Evolutionary conservation across 2,113 vertebrate genomes (phyloP).

Genomic region (Myanophis thanlyinensis): DNA sequence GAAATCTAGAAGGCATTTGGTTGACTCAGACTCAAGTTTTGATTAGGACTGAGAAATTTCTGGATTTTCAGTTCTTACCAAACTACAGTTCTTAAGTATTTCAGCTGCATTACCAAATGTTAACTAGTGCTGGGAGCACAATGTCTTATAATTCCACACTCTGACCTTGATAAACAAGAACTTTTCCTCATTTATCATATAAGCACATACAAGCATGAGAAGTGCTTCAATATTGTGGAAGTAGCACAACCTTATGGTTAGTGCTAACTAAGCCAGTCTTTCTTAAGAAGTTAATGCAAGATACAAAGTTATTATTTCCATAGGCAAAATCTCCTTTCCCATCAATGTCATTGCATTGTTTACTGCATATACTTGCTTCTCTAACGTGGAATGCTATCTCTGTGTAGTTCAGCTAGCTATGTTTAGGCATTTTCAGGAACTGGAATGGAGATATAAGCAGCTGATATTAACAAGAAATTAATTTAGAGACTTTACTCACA

Average conservation of each 20-base stretch:
- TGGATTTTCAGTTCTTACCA: background rate
- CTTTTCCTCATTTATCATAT: background rate
- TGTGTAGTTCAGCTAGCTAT: background rate
- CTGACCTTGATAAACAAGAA: slow-evolving; percentile 5
- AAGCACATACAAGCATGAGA: background rate
- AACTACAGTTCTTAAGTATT: background rate
- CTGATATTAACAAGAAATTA: background rate
- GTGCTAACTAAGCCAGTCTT: background rate
- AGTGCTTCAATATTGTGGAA: background rate
- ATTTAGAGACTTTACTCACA: background rate
- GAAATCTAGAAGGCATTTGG: background rate
- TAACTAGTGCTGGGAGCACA: background rate
- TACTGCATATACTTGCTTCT: background rate
- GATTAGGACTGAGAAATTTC: background rate
- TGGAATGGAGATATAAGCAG: background rate
- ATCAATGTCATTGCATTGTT: background rate
- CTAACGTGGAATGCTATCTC: background rate
- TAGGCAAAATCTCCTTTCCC: background rate
- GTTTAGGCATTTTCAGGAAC: background rate
- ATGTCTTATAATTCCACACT: background rate
- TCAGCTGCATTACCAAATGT: background rate
- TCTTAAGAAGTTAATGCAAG: background rate
- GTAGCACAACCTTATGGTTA: background rate
- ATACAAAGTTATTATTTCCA: background rate
- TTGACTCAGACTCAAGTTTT: background rate